Percentiles rank a stretch among this genome's conserved stretches.
These are phyloP conservation scores for Nanorana parkeri DNA, from an alignment of 2,113 vertebrate species.

Conservation along the genomic window DNA sequence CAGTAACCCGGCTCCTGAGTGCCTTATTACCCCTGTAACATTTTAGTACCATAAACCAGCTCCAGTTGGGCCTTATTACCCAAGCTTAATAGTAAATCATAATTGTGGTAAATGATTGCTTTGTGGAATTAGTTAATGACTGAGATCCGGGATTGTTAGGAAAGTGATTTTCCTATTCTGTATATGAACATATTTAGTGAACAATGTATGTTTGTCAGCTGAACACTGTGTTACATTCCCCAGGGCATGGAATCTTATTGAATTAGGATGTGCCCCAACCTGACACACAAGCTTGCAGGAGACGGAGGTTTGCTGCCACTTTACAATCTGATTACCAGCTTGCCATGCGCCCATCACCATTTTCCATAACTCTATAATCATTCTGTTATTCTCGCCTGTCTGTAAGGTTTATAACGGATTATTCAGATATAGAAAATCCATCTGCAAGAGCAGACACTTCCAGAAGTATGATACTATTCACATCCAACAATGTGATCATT, in stretches of 20 bases:
- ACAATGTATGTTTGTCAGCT: slow-evolving; percentile 50
- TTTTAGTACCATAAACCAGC: not conserved
- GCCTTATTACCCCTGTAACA: not conserved
- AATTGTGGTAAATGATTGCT: not conserved
- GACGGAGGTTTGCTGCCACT: not conserved
- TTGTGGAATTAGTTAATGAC: not conserved
- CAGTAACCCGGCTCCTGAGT: not conserved
- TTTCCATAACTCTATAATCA: not conserved
- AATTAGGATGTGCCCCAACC: slow-evolving; percentile 1
- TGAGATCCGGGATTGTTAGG: not conserved
- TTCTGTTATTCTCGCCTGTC: not conserved
- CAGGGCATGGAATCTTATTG: not conserved
- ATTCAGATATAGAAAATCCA: no score
- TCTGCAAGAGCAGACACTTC: no score
- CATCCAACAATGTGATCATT: no score
- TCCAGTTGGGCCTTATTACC: not conserved
- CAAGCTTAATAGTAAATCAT: not conserved
- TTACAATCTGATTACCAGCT: not conserved
- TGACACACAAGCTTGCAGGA: not conserved
- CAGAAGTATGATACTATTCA: no score
- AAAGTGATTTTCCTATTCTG: slow-evolving; percentile 4
- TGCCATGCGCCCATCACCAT: not conserved
- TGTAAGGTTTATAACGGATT: no score
- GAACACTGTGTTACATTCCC: slow-evolving; percentile 5
- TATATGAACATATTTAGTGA: slow-evolving; percentile 21